phyloP scores from a whole-genome alignment of 2,797 vertebrate genomes.

The Mormyrus hasselquistii region DNA sequence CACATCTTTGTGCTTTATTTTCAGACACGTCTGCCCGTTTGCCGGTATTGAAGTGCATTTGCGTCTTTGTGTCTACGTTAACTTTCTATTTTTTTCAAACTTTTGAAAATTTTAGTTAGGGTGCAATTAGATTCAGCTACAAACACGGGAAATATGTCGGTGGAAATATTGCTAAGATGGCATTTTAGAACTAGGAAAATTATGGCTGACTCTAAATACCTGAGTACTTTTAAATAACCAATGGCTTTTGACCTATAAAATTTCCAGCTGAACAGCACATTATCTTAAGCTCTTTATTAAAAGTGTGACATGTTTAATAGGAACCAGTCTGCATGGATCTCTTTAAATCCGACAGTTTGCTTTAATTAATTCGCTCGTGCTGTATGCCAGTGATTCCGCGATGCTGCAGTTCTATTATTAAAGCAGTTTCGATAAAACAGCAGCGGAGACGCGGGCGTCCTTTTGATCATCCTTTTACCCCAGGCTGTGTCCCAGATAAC shows the following conservation, averaged over 20 bases:
- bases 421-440: constrained; percentile 7
- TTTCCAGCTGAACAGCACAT: background rate
- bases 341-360: background rate
- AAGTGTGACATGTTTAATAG: background rate
- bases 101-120: background rate
- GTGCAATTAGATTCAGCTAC: background rate
- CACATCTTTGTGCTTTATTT: background rate
- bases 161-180: background rate
- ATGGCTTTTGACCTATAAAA: background rate
- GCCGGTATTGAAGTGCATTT: background rate
- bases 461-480: constrained; percentile 13
- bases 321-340: background rate
- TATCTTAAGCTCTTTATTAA: background rate
- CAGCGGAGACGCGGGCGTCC: background rate
- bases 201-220: background rate
- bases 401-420: background rate
- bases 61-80: background rate
- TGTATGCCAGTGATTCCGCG: background rate
- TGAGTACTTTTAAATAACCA: background rate
- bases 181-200: background rate
- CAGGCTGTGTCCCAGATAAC: constrained; percentile 5
- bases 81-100: background rate
- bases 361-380: background rate
- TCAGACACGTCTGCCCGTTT: background rate
- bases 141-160: background rate